phyloP scores from a whole-genome alignment of 2,888 invertebrate genomes.

The Nasonovia ribisnigri region DNA sequence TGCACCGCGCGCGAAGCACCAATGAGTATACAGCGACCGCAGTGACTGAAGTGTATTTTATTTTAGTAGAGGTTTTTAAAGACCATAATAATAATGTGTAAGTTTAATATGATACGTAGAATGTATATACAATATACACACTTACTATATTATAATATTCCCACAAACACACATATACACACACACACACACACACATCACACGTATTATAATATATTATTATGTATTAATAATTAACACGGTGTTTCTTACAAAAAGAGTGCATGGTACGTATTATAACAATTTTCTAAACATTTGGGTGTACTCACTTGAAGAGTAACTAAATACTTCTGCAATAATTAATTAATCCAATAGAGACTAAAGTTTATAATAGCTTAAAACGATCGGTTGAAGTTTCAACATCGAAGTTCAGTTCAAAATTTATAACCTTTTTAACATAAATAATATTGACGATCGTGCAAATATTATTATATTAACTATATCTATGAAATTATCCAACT shows the following conservation, averaged over 20 bases:
- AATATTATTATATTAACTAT: background rate
- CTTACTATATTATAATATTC: background rate
- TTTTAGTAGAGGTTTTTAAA: constrained; percentile 44
- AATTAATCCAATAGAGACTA: background rate
- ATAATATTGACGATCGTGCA: background rate
- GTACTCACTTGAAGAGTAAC: background rate
- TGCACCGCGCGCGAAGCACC: constrained; percentile 35
- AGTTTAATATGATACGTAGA: constrained; percentile 4
- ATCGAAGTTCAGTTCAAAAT: background rate
- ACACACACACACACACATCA: background rate
- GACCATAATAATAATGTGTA: background rate
- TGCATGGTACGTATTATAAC: background rate
- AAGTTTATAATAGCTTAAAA: background rate
- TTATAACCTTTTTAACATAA: background rate
- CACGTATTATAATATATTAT: background rate
- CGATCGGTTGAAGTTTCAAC: constrained; percentile 1
- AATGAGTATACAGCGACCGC: constrained; percentile 43
- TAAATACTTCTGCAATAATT: background rate
- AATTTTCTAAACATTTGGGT: background rate
- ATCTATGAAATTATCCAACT: background rate
- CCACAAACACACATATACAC: background rate
- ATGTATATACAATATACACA: background rate
- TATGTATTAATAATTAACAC: background rate
- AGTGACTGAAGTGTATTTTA: constrained; percentile 56
- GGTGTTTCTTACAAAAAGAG: background rate